Evolutionary conservation across 1,140 invertebrate species (phyloP).

Genomic region (Pogonomyrmex barbatus): DNA sequence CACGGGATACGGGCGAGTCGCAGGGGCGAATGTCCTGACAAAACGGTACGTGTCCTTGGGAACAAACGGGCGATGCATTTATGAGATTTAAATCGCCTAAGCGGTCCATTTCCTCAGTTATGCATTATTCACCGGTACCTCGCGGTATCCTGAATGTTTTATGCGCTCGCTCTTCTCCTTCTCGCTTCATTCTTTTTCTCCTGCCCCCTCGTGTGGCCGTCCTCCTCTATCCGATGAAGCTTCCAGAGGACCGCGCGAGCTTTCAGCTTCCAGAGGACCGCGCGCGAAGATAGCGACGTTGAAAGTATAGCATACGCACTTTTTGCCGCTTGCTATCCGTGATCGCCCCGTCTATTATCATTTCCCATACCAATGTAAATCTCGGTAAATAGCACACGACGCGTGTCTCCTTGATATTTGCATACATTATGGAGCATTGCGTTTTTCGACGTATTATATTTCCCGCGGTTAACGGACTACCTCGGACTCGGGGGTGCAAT

Average conservation of each 20-base stretch:
- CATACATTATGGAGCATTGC: constrained; percentile 42
- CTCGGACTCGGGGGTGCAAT: neutral
- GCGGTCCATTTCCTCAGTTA: constrained; percentile 84
- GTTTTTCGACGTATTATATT: constrained; percentile 30
- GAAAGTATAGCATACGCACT: constrained; percentile 18
- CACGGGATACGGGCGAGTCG: constrained; percentile 53
- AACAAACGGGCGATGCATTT: constrained; percentile 81
- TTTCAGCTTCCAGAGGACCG: constrained; percentile 51
- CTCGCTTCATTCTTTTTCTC: constrained; percentile 30
- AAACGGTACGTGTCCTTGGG: constrained; percentile 74
- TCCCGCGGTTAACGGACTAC: constrained; percentile 10
- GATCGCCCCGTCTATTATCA: constrained; percentile 58
- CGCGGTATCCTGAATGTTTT: constrained; percentile 82
- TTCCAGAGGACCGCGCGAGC: constrained; percentile 53
- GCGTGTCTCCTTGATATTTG: constrained; percentile 55
- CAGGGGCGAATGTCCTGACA: constrained; percentile 70
- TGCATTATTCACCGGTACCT: constrained; percentile 84
- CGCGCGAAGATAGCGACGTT: neutral
- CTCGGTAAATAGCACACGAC: constrained; percentile 34
- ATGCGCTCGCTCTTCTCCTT: constrained; percentile 74
- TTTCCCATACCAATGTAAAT: constrained; percentile 65
- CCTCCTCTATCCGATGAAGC: constrained; percentile 5
- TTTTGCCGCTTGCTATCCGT: constrained; percentile 42
- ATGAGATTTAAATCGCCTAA: constrained; percentile 86
- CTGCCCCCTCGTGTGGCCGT: neutral